phyloP scores from a whole-genome alignment of 1,140 invertebrate genomes.

The Brachionus rotundiformis region DNA sequence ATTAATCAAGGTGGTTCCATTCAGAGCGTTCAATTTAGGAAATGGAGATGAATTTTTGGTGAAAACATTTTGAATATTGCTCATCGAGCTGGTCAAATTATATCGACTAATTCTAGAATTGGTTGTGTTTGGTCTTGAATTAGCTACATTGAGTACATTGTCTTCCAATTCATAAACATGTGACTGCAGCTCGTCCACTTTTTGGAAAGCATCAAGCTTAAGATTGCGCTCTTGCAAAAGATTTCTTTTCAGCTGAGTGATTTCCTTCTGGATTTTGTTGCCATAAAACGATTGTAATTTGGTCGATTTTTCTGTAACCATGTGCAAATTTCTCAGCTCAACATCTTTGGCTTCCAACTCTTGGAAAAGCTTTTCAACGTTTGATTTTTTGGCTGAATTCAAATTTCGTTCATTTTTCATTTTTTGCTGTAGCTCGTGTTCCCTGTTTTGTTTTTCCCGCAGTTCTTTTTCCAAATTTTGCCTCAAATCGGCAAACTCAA shows the following conservation, averaged over 20 bases:
- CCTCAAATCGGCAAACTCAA: conserved; percentile 58
- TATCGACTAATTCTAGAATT: neutral
- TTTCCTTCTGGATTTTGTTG: conserved; percentile 58
- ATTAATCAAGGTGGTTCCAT: neutral
- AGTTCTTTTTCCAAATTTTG: conserved; percentile 61
- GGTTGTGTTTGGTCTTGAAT: neutral
- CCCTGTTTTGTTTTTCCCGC: conserved; percentile 60
- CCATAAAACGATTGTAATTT: conserved; percentile 56
- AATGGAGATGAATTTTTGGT: conserved; percentile 23
- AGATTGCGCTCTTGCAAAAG: conserved; percentile 58
- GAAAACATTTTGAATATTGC: neutral
- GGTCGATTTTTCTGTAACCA: conserved; percentile 57
- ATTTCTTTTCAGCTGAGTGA: conserved; percentile 56
- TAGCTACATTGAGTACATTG: neutral
- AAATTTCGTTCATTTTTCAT: conserved; percentile 59
- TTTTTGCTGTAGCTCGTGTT: conserved; percentile 59
- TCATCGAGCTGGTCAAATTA: neutral
- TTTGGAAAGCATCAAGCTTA: conserved; percentile 60
- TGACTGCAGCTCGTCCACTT: conserved; percentile 60
- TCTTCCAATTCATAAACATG: conserved; percentile 55
- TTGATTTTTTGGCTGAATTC: conserved; percentile 60
- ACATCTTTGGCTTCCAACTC: conserved; percentile 59
- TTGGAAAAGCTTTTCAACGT: conserved; percentile 60
- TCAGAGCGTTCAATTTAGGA: neutral
- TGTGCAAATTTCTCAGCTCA: conserved; percentile 55